Evolutionary conservation across 2,888 invertebrate genomes (phyloP), one percentile per base, ranked within the genome.

Genomic region (Netelia fuscicornis): DNA sequence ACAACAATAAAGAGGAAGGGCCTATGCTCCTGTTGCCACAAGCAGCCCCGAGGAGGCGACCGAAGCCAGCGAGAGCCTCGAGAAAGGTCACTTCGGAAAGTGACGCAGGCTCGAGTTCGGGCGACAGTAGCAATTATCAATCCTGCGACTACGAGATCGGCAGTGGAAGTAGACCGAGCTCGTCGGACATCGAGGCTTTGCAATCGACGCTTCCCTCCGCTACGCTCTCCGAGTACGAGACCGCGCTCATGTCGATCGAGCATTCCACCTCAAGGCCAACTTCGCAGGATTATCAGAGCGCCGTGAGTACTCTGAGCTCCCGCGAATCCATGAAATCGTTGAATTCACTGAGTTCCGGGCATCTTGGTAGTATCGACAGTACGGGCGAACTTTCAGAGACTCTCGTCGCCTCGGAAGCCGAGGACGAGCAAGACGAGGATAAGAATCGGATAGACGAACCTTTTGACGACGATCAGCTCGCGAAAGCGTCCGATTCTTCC

Each of bases 341-440:
- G 62, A 98, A 98, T 91, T 98, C 98, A 1, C 97, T 98, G 93
- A 97, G 97, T 87, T 98, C 98, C 0, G 98, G 98, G 20, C 97
- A 98, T 93, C 95, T 98, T 81, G 98, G 97, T 0, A 98, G 98
- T 91, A 96, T 98, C 86, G 98, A 98, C 94, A 94, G 95, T 67
- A 96, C 98, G 54, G 98, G 98, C 48, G 98, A 99, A 93, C 93
- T 95, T 8, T 98, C 98, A 0, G 98, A 98, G 94, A 99, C 99
- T 1, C 94, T 99, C 9, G 97, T 99, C 10, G 98, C 98, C 13
- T 98, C 99, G 1, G 96, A 96, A 89, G 97, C 97, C 89, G 95
- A 97, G 83, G 95, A 96, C 90, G 96, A 96, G 87, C 96, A 96
- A 87, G 95, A 97, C 85, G 95, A 96, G 89, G 96, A 95, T 89